Conservation (phyloP, 2,797 vertebrate species). For the Microcaecilia unicolor region DNA sequence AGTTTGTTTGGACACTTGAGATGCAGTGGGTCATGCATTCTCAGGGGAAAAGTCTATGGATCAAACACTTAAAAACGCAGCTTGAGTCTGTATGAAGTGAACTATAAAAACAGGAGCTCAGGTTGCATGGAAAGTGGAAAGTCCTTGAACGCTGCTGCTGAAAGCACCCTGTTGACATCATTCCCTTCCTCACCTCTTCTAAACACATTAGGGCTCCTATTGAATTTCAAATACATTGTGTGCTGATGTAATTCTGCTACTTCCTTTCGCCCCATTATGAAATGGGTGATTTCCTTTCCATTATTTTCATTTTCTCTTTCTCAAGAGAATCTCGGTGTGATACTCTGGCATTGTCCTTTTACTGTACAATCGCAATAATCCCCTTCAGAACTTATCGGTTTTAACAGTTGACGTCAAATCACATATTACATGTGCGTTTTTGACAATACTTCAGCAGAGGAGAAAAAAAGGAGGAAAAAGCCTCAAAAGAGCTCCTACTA, state of each 20-base stretch:
- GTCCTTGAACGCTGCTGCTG: slow-evolving; percentile 29
- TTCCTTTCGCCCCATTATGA: slow-evolving; percentile 41
- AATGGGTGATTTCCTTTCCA: slow-evolving; percentile 41
- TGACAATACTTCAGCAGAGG: too few species aligned
- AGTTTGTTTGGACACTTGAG: too few species aligned
- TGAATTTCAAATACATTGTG: slow-evolving; percentile 35
- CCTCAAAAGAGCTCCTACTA: too few species aligned
- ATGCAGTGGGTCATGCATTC: background rate
- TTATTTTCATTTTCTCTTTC: slow-evolving; percentile 25
- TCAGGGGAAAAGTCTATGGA: slow-evolving; percentile 15
- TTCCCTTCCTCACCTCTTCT: slow-evolving; percentile 39
- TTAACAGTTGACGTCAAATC: too few species aligned
- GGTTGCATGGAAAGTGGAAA: slow-evolving; percentile 37
- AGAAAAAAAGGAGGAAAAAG: too few species aligned
- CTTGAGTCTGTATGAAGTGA: slow-evolving; percentile 27
- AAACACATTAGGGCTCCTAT: slow-evolving; percentile 38
- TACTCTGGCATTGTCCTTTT: slow-evolving; percentile 23
- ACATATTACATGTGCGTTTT: too few species aligned
- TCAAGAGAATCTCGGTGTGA: slow-evolving; percentile 25
- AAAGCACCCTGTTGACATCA: slow-evolving; percentile 38
- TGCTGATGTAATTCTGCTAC: slow-evolving; percentile 41
- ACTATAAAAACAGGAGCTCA: slow-evolving; percentile 40
- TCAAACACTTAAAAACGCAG: background rate
- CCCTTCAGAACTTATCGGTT: too few species aligned
- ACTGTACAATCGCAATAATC: too few species aligned